A percentile compares a stretch with the other conserved stretches of the same genome.
phyloP scores from a whole-genome alignment of 2,113 vertebrate species.

The Noctilio leporinus region DNA sequence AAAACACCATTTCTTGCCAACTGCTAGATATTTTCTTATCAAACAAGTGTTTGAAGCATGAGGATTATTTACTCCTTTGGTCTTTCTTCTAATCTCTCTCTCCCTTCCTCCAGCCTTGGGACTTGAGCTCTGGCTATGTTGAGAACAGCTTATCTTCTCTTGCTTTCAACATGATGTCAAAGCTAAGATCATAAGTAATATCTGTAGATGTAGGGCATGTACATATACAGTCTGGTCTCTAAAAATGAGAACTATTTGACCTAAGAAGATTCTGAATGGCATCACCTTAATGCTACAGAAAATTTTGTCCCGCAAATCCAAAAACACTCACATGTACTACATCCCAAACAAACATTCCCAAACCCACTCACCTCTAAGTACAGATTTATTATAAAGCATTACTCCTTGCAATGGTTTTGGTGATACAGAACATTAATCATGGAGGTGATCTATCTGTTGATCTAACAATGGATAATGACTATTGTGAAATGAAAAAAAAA shows the following conservation, averaged over 20 bases:
- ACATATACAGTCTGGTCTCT: not conserved
- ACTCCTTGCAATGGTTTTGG: not conserved
- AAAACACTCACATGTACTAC: not conserved
- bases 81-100: not conserved
- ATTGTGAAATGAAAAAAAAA: not conserved
- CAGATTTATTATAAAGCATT: not conserved
- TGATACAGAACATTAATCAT: not conserved
- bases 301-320: not conserved
- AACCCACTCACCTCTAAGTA: not conserved
- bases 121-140: not conserved
- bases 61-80: slow-evolving; percentile 15
- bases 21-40: slow-evolving; percentile 29
- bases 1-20: not conserved
- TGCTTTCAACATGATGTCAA: not conserved
- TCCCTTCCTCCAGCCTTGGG: not conserved
- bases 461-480: not conserved
- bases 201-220: not conserved
- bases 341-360: not conserved
- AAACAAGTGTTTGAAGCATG: not conserved
- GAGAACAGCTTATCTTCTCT: not conserved
- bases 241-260: not conserved
- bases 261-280: not conserved
- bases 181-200: not conserved
- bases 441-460: not conserved
- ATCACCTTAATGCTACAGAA: not conserved